Conservation (phyloP, 2,797 vertebrate genomes). For the Squalus acanthias region DNA sequence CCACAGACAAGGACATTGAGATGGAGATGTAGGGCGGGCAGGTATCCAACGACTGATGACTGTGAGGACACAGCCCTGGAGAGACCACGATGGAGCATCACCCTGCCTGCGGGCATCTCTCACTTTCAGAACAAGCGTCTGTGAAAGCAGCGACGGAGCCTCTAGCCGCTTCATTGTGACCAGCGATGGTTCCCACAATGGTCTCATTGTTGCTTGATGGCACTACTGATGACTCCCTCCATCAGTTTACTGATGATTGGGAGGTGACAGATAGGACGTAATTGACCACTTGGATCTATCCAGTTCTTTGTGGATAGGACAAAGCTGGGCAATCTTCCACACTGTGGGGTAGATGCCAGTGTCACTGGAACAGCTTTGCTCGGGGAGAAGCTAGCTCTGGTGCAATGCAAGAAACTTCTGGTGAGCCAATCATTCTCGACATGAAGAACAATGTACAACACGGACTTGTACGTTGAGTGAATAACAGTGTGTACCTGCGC, state of each 20-base stretch:
- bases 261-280: neutral
- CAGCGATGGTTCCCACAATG: neutral
- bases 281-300: neutral
- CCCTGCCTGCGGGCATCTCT: too few relatives aligned
- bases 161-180: neutral
- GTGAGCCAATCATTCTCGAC: neutral
- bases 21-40: too few relatives aligned
- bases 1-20: neutral
- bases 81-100: too few relatives aligned
- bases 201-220: neutral
- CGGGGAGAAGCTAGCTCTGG: neutral
- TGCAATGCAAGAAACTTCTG: neutral
- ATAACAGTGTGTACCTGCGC: constrained; percentile 58
- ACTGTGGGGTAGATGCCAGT: neutral
- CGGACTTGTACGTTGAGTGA: neutral
- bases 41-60: neutral
- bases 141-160: too few relatives aligned
- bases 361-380: too few relatives aligned
- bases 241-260: neutral
- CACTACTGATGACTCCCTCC: neutral
- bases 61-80: neutral
- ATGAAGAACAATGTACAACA: neutral
- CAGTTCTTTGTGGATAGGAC: neutral
- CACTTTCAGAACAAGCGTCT: too few relatives aligned
- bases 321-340: neutral